Conservation (phyloP, 2,797 vertebrate species). For the Ciconia nigra region DNA sequence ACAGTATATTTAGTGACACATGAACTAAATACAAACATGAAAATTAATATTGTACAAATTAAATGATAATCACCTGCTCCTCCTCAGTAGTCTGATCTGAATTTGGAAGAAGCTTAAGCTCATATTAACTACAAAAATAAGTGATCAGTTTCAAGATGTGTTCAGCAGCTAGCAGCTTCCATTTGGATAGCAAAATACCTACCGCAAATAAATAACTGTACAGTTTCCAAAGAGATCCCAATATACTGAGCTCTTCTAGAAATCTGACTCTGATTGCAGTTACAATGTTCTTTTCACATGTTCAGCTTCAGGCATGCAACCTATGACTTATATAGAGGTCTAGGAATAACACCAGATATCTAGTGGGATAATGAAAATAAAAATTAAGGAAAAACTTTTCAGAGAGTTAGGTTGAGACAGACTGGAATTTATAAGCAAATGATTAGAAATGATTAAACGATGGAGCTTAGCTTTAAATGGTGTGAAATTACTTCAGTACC, state of each 20-base stretch:
- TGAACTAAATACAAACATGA: neutral
- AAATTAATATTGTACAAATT: neutral
- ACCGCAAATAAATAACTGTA: neutral
- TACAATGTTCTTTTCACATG: neutral
- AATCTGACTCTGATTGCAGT: neutral
- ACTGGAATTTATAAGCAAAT: neutral
- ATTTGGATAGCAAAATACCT: neutral
- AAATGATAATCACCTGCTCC: neutral
- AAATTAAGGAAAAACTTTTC: neutral
- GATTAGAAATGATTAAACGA: conserved; percentile 23
- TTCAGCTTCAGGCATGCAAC: neutral
- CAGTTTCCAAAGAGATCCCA: neutral
- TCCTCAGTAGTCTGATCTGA: neutral
- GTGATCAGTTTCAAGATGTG: neutral
- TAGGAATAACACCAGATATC: neutral
- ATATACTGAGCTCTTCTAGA: neutral
- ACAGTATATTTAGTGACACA: neutral
- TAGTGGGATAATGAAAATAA: neutral
- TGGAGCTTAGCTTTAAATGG: neutral
- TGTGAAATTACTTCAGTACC: conserved; percentile 38
- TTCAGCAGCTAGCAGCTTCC: neutral
- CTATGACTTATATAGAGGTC: neutral
- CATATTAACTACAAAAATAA: neutral
- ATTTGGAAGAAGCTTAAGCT: neutral
- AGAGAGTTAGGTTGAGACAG: neutral